A percentile compares a stretch with the other conserved stretches of the same genome.
Conservation (phyloP, 1,140 invertebrate genomes). For the Helicoverpa armigera region DNA sequence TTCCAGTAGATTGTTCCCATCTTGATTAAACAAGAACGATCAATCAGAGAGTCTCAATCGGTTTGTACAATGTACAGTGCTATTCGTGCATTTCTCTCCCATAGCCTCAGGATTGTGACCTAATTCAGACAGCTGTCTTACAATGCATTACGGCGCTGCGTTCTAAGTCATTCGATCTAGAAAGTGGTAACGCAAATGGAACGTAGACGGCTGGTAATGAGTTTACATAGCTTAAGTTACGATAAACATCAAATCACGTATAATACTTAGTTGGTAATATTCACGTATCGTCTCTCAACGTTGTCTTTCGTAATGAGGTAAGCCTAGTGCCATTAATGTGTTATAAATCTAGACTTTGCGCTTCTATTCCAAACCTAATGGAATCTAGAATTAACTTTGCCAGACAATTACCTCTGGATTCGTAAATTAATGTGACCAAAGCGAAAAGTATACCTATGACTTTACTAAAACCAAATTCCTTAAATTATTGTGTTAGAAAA, state of each 20-base stretch:
- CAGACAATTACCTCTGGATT: no score
- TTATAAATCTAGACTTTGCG: no score
- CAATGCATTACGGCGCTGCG: constrained; percentile 1
- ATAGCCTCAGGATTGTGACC: constrained; percentile 10
- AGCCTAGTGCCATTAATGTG: no score
- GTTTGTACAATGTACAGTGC: neutral
- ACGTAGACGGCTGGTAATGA: neutral
- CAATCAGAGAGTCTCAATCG: neutral
- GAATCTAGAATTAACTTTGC: no score
- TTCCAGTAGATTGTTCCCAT: neutral
- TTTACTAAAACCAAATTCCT: no score
- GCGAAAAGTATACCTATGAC: no score
- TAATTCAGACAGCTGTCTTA: constrained; percentile 2
- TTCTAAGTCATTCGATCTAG: constrained; percentile 19
- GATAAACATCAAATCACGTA: neutral
- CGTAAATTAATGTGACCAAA: no score
- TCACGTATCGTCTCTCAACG: no score
- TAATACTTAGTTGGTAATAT: no score
- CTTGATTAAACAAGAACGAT: neutral
- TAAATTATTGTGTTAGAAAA: neutral
- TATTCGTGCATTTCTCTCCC: constrained; percentile 4
- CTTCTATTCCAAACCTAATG: no score
- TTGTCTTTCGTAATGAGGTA: no score
- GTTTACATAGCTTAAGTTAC: neutral
- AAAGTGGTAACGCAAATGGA: constrained; percentile 5